Conservation (phyloP, 1,140 invertebrate species). For the Helicoverpa armigera region DNA sequence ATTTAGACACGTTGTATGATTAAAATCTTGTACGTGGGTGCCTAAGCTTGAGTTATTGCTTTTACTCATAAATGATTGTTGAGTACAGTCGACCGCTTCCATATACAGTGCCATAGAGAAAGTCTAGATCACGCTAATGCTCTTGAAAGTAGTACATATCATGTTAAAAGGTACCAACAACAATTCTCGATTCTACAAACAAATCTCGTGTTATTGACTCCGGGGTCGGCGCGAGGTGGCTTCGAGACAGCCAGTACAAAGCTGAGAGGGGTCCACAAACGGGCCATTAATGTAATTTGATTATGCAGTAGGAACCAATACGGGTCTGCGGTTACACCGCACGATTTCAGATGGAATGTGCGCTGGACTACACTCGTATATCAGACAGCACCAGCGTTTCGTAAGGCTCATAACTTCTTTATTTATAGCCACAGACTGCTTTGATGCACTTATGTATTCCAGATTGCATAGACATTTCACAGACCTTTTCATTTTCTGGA, state of each 20-base stretch:
- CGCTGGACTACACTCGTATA: conserved; percentile 26
- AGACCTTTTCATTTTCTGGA: neutral
- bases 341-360: conserved; percentile 50
- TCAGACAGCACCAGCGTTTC: conserved; percentile 22
- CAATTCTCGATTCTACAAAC: conserved; percentile 10
- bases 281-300: conserved; percentile 47
- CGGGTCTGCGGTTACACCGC: conserved; percentile 49
- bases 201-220: conserved; percentile 25
- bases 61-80: conserved; percentile 55
- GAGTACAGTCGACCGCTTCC: conserved; percentile 49
- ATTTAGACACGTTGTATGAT: neutral
- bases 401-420: conserved; percentile 46
- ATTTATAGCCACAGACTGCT: conserved; percentile 35
- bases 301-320: conserved; percentile 45
- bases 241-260: neutral
- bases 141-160: conserved; percentile 20
- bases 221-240: conserved; percentile 19
- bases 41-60: conserved; percentile 12
- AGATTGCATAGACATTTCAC: neutral
- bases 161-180: conserved; percentile 7
- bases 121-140: conserved; percentile 52
- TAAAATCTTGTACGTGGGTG: conserved; percentile 16
- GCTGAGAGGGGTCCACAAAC: conserved; percentile 33
- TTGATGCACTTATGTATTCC: conserved; percentile 10
- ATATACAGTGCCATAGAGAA: conserved; percentile 59